Conservation (phyloP, 2,888 invertebrate species). For the Penaeus monodon region DNA sequence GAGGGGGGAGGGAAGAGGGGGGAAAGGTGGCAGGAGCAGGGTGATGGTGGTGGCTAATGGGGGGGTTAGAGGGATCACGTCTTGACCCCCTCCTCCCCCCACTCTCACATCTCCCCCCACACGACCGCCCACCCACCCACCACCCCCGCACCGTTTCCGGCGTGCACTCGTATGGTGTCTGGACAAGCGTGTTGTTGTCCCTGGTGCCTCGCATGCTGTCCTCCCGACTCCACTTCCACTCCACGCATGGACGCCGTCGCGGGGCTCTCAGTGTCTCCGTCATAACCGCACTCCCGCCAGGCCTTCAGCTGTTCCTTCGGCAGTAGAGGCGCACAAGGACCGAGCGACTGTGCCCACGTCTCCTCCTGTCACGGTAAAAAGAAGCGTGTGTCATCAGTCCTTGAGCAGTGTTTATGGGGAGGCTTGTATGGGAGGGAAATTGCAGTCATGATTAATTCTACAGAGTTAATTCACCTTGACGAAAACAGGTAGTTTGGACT, state of each 20-base stretch:
- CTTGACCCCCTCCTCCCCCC: conserved; percentile 50
- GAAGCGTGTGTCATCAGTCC: not conserved
- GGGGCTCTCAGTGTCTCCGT: conserved; percentile 36
- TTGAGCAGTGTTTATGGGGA: not conserved
- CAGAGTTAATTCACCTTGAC: conserved; percentile 40
- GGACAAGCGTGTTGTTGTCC: conserved; percentile 58
- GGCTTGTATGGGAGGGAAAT: conserved; percentile 23
- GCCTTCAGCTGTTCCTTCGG: conserved; percentile 20
- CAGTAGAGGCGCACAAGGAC: conserved; percentile 9
- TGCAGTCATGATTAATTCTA: conserved; percentile 26
- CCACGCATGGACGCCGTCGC: conserved; percentile 31
- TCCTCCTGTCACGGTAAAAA: conserved; percentile 34
- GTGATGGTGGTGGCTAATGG: conserved; percentile 52
- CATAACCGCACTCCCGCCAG: conserved; percentile 39
- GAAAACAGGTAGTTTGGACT: conserved; percentile 35
- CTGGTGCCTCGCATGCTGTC: conserved; percentile 35
- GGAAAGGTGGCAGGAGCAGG: conserved; percentile 39
- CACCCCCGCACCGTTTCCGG: conserved; percentile 57
- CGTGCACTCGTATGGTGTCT: conserved; percentile 60
- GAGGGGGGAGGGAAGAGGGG: conserved; percentile 40
- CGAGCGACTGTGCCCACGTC: conserved; percentile 12
- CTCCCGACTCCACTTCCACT: conserved; percentile 28
- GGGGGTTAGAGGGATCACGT: conserved; percentile 49
- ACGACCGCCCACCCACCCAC: conserved; percentile 38
- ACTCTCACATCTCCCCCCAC: conserved; percentile 5